Conservation (phyloP, 2,797 vertebrate genomes). For the Nannoperca obscura region DNA sequence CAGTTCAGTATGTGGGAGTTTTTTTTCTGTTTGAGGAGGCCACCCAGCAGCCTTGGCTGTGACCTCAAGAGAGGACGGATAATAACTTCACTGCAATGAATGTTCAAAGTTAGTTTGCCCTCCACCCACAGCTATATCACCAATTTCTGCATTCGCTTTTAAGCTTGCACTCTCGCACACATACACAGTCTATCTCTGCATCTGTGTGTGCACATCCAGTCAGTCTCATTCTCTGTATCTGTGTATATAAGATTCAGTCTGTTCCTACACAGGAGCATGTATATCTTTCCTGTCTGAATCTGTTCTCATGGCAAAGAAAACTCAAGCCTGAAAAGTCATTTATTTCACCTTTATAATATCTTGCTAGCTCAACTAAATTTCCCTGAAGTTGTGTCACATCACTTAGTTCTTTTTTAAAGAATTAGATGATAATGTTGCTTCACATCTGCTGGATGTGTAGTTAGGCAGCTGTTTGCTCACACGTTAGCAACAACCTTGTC, state of each 20-base stretch:
- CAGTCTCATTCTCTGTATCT: conserved; percentile 38
- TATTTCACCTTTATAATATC: neutral
- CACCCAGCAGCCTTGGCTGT: conserved; percentile 62
- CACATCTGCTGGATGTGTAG: neutral
- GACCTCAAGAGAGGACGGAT: conserved; percentile 72
- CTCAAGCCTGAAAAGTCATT: neutral
- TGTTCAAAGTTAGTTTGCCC: conserved; percentile 77
- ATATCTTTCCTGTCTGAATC: conserved; percentile 15
- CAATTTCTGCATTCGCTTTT: conserved; percentile 69
- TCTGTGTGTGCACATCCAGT: conserved; percentile 24
- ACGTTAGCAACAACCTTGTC: no score
- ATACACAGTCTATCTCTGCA: conserved; percentile 27
- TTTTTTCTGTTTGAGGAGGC: conserved; percentile 60
- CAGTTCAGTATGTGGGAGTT: conserved; percentile 56
- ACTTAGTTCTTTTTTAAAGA: neutral
- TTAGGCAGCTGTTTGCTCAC: neutral
- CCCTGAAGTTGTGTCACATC: neutral
- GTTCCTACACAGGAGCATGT: conserved; percentile 3
- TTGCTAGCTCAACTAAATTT: conserved; percentile 2
- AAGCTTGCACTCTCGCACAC: conserved; percentile 42
- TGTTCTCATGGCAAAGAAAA: conserved; percentile 4
- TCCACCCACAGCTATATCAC: conserved; percentile 75
- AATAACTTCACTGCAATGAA: conserved; percentile 72
- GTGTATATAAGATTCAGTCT: conserved; percentile 25
- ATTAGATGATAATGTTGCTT: neutral